Percentiles rank a stretch among this genome's conserved stretches.
Evolutionary conservation across 2,113 vertebrate genomes (phyloP).

Genomic region (Tylochromis polylepis): DNA sequence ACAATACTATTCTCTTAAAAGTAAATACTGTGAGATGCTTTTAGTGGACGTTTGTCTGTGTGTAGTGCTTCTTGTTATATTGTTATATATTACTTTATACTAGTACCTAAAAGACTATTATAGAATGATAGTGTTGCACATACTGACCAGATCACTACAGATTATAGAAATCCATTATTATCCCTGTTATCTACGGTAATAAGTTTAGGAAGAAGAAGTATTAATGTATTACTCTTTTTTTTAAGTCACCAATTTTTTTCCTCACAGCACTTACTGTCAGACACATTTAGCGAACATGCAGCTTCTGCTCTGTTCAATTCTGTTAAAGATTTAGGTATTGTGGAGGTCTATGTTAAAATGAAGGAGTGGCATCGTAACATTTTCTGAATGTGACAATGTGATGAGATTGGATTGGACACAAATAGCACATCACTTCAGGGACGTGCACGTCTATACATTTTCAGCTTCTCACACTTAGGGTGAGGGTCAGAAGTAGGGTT

Average conservation of each 20-base stretch:
- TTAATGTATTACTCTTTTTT: not conserved
- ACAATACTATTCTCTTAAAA: not conserved
- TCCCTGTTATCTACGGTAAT: not conserved
- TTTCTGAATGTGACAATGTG: not conserved
- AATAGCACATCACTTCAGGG: not conserved
- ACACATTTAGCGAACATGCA: not conserved
- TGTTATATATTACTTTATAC: not conserved
- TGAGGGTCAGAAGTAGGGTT: not conserved
- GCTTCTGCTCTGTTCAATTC: not conserved
- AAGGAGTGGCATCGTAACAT: not conserved
- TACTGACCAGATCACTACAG: not conserved
- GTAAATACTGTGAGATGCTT: not conserved
- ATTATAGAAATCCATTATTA: not conserved
- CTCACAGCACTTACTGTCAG: not conserved
- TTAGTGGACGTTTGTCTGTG: not conserved
- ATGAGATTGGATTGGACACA: not conserved
- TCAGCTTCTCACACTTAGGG: not conserved
- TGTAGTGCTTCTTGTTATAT: not conserved
- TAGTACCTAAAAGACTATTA: not conserved
- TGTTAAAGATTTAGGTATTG: not conserved
- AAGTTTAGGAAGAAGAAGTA: not conserved
- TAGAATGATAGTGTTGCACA: not conserved
- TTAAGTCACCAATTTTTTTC: not conserved
- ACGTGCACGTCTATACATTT: not conserved
- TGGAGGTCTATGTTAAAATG: not conserved